Base-by-base conservation (phyloP, 2,888 invertebrate species). In the Apeira syringaria region DNA sequence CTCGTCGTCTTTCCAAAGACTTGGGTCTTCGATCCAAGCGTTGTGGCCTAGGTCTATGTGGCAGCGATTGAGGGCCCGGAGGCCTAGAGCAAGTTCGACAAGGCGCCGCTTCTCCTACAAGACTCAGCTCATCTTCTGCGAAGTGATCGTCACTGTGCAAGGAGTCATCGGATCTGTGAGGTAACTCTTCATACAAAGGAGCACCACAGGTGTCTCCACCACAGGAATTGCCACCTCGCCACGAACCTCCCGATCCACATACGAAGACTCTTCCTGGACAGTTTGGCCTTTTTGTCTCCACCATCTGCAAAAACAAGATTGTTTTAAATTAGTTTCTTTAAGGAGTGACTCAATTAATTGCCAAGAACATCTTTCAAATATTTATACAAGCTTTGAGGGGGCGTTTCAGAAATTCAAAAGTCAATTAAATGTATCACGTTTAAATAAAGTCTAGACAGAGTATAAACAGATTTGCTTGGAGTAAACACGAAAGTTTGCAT, bases 121-220 rank as follows among this genome's bases (percentile, higher is more conserved):
- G 74, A 44, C 89, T 94, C 7, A 96, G 89, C 68, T 96, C 96
- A 70, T 96, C 96, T 80, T 96, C 96, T 32, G 96, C 96, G 68
- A 96, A 96, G 67, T 96, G 96, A 65, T 96, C 96, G 68, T 96
- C 96, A 68, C 95, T 95, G 67, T 93, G 93, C 12, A 90, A 64
- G 20, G 88, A 87, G 61, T 90, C 90, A 22, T 93, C 90, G 6
- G 93, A 93, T 46, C 92, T 88, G 48, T 91, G 91, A 0, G 92
- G 92, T 27, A 96, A 90, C 70, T 96, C 96, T 81, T 96, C 96
- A 80, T 96, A 96, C 12, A 96, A 94, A 35, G 96, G 96, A 62
- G 96, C 96, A 64, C 86, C 89, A 50, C 86, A 88, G 0, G 78
- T 53, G 46, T 88, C 87, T 0, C 85, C 81, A 0, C 80, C 81